Evolutionary conservation across 2,888 invertebrate genomes (phyloP).

Genomic region (Opisthograptis luteolata): DNA sequence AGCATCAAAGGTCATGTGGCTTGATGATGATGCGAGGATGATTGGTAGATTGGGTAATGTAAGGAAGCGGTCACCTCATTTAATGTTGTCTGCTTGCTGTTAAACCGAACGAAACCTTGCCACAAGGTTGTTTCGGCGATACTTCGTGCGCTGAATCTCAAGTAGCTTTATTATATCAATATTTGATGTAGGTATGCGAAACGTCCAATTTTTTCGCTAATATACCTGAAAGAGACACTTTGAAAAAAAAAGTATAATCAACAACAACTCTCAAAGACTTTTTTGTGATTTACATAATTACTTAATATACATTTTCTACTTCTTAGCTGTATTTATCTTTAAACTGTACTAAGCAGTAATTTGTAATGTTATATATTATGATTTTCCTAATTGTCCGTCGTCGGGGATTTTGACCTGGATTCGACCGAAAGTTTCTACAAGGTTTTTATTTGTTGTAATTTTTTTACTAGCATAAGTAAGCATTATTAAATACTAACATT

Average conservation of each 20-base stretch:
- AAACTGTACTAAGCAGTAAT: too few relatives aligned
- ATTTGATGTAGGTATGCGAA: conserved; percentile 35
- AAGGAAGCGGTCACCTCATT: conserved; percentile 44
- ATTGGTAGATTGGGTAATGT: conserved; percentile 30
- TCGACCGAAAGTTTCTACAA: too few relatives aligned
- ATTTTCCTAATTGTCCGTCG: too few relatives aligned
- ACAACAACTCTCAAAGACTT: conserved; percentile 10
- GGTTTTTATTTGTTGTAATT: too few relatives aligned
- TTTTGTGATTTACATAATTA: background rate
- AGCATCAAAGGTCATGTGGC: conserved; percentile 10
- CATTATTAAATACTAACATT: too few relatives aligned
- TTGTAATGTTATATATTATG: too few relatives aligned
- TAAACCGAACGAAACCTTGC: conserved; percentile 72
- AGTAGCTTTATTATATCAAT: conserved; percentile 63
- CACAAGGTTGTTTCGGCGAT: conserved; percentile 70
- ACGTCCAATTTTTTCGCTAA: conserved; percentile 27
- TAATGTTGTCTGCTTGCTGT: conserved; percentile 52
- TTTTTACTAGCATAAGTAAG: too few relatives aligned
- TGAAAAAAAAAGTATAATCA: conserved; percentile 28
- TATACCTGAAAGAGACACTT: conserved; percentile 29
- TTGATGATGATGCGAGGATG: conserved; percentile 14
- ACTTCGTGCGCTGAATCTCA: conserved; percentile 67
- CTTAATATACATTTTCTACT: too few relatives aligned
- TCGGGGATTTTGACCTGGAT: too few relatives aligned
- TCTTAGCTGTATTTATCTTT: too few relatives aligned